A percentile compares a stretch with the other conserved stretches of the same genome.
Evolutionary conservation across 2,113 vertebrate species (phyloP).

Genomic region (Hylia prasina): DNA sequence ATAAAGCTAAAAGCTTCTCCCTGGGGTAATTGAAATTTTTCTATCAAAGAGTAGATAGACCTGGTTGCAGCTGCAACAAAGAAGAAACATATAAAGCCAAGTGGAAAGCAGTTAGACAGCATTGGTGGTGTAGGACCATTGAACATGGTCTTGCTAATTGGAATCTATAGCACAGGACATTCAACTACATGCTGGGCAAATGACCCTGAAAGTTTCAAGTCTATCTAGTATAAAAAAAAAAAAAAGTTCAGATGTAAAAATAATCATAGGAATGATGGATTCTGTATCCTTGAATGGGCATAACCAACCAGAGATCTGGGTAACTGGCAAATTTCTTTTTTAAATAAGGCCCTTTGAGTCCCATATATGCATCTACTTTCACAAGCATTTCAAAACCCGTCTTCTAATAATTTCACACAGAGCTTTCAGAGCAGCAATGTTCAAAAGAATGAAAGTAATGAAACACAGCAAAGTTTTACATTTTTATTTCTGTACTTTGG

Average conservation of each 20-base stretch:
- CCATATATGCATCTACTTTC: constrained; percentile 78
- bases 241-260: constrained; percentile 82
- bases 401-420: constrained; percentile 83
- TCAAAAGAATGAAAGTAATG: constrained; percentile 78
- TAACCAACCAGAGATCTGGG: constrained; percentile 71
- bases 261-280: constrained; percentile 75
- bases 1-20: constrained; percentile 83
- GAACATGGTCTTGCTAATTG: constrained; percentile 79
- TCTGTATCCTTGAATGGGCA: constrained; percentile 76
- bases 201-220: constrained; percentile 82
- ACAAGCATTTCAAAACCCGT: constrained; percentile 74
- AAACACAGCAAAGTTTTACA: constrained; percentile 75
- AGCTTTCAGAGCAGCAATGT: constrained; percentile 71
- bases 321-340: constrained; percentile 77
- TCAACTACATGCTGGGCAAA: constrained; percentile 80
- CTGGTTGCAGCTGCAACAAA: constrained; percentile 78
- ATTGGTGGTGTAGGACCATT: constrained; percentile 74
- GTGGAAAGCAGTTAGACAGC: constrained; percentile 78
- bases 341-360: constrained; percentile 78
- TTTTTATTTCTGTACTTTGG: constrained; percentile 68
- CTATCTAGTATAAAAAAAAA: constrained; percentile 70
- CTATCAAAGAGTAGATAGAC: constrained; percentile 76
- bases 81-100: constrained; percentile 78
- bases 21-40: constrained; percentile 79
- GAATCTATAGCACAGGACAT: constrained; percentile 80